phyloP scores from a whole-genome alignment of 2,797 vertebrate genomes.

The Pangasius sanitwongsei region DNA sequence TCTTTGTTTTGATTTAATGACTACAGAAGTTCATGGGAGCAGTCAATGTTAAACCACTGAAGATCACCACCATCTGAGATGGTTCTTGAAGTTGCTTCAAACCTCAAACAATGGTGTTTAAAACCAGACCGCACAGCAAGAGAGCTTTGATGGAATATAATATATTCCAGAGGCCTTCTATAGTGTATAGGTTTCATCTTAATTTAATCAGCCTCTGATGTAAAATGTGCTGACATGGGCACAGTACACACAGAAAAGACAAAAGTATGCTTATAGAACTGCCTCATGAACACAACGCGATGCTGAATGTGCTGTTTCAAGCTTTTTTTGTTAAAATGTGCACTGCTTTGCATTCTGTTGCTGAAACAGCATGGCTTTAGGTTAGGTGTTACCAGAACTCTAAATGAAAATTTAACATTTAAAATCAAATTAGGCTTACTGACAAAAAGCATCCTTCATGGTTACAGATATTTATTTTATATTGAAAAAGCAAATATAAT shows the following conservation, averaged over 20 bases:
- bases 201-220: conserved; percentile 29
- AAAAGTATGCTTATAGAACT: neutral
- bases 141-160: neutral
- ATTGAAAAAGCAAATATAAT: neutral
- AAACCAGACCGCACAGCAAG: neutral
- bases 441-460: neutral
- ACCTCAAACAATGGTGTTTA: neutral
- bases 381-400: neutral
- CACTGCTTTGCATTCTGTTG: neutral
- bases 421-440: neutral
- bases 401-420: neutral
- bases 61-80: neutral
- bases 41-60: neutral
- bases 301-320: neutral
- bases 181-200: neutral
- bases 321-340: neutral
- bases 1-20: neutral
- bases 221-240: conserved; percentile 46
- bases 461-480: neutral
- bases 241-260: conserved; percentile 16
- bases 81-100: neutral
- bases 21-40: neutral
- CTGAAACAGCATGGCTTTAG: neutral
- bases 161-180: neutral
- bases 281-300: neutral